These are phyloP conservation scores for Pelobates cultripes DNA, from an alignment of 2,797 vertebrate genomes.

Conservation along the genomic window DNA sequence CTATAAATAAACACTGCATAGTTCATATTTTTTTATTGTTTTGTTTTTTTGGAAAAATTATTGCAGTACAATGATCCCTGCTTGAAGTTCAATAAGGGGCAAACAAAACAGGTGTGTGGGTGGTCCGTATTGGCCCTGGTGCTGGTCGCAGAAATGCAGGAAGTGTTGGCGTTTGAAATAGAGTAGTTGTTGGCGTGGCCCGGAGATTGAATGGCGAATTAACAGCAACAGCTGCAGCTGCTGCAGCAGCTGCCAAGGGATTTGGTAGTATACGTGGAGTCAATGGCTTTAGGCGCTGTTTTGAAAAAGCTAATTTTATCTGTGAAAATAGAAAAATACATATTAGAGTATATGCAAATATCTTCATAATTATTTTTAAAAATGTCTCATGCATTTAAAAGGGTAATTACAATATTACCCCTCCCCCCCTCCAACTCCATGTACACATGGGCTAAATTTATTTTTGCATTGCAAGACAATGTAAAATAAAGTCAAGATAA, in stretches of 20 bases:
- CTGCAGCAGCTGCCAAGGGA: constrained; percentile 81
- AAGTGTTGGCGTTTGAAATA: constrained; percentile 90
- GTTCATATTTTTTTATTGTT: constrained; percentile 79
- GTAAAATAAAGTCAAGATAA: too few relatives aligned
- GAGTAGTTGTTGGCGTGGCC: constrained; percentile 76
- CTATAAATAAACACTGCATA: constrained; percentile 93
- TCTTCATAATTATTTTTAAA: not conserved
- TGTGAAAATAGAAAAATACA: constrained; percentile 61
- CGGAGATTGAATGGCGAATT: constrained; percentile 85
- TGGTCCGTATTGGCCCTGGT: constrained; percentile 92
- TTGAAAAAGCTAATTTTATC: constrained; percentile 87
- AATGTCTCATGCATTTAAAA: not conserved
- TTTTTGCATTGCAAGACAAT: too few relatives aligned
- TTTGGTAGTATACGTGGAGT: constrained; percentile 84
- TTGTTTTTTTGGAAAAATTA: constrained; percentile 75
- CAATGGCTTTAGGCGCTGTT: constrained; percentile 86
- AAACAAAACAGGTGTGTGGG: constrained; percentile 92
- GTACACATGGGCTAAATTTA: too few relatives aligned
- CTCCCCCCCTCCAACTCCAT: not conserved
- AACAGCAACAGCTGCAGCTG: constrained; percentile 78
- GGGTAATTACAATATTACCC: not conserved
- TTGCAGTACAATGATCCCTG: constrained; percentile 83
- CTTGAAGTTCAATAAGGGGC: constrained; percentile 86
- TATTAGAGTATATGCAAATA: not conserved
- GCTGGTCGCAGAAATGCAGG: constrained; percentile 89